Base-by-base conservation (phyloP, 2,113 vertebrate species). In the Elgaria multicarinata region DNA sequence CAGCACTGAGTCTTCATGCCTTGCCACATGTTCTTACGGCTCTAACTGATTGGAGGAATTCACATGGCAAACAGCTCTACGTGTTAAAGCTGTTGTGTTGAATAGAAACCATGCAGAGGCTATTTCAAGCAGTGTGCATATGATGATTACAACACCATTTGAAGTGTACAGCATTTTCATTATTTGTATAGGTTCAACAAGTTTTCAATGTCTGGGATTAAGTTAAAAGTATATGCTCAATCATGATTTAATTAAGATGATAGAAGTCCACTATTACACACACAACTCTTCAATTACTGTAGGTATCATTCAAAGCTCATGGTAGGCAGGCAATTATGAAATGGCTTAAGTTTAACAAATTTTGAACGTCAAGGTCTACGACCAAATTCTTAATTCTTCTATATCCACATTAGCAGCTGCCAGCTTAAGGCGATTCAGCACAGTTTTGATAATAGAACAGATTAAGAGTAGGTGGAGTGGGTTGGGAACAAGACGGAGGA, bases 281-380 rank as follows among this genome's bases (percentile, higher is more conserved):
- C n/a, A 79, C 3, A 69, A 44, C 39, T 76, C 42, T 44, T 76
- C 64, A 85, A 50, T 1, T 4, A 71, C 24, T 74, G 69, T 39
- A 50, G 12, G 53, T 55, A 53, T 85, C 66, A 53, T 53, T 69
- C 83, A 84, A 50, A 84, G 50, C 66, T 42, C 64, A 69, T 20
- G 42, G 82, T 69, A 28, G 64, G 42, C 31, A 71, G 83, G 69
- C n/a, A 39, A 74, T 85, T 44, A 55, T 55, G 71, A 58, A 53
- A 74, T 42, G 24, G n/a, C 46, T 85, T 74, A 85, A 85, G 53
- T 55, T 85, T 74, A 74, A 85, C 69, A 85, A 85, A 74, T 74
- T 46, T 74, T 74, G 46, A 46, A 85, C 39, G n/a, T 26, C 69
- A 58, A 85, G n/a, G 33, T 85, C 69, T 22, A 36, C 36, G n/a